These are phyloP conservation scores for Drosophila diplacantha DNA, from an alignment of 2,888 invertebrate species.

Conservation along the genomic window DNA sequence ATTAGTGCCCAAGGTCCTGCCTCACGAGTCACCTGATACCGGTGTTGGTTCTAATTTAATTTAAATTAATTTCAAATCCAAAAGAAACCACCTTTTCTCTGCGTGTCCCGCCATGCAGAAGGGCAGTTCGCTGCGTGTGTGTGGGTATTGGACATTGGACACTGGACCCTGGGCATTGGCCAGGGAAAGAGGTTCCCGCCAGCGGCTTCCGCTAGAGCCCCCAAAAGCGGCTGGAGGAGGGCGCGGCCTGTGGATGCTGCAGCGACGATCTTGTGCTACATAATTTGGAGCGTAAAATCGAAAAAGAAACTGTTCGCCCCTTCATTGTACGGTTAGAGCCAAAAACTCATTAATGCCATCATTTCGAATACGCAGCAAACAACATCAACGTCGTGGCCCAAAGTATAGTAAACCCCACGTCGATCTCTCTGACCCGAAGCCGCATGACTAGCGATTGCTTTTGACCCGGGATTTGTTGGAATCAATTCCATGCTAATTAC, in stretches of 20 bases:
- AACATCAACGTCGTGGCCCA: background rate
- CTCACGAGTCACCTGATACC: no score
- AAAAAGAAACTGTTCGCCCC: constrained; percentile 60
- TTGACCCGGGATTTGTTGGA: constrained; percentile 42
- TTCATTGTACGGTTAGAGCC: constrained; percentile 57
- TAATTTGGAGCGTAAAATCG: constrained; percentile 72
- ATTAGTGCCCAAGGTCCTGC: no score
- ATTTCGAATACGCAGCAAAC: constrained; percentile 10
- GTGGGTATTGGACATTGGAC: constrained; percentile 7
- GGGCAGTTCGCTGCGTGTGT: constrained; percentile 4
- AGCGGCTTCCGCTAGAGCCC: constrained; percentile 12
- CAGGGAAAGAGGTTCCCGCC: constrained; percentile 37
- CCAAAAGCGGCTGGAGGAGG: background rate
- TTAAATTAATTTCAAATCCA: no score
- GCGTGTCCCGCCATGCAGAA: constrained; percentile 4
- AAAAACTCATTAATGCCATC: constrained; percentile 57
- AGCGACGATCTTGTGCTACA: constrained; percentile 43
- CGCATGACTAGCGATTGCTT: constrained; percentile 53
- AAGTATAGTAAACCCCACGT: background rate
- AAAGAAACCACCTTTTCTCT: background rate
- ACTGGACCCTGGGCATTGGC: constrained; percentile 22
- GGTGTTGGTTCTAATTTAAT: no score
- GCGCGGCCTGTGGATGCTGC: constrained; percentile 1
- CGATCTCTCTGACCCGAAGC: constrained; percentile 8
- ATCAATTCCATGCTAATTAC: constrained; percentile 11